Conservation (phyloP, 2,888 invertebrate genomes). For the Xestobium rufovillosum region DNA sequence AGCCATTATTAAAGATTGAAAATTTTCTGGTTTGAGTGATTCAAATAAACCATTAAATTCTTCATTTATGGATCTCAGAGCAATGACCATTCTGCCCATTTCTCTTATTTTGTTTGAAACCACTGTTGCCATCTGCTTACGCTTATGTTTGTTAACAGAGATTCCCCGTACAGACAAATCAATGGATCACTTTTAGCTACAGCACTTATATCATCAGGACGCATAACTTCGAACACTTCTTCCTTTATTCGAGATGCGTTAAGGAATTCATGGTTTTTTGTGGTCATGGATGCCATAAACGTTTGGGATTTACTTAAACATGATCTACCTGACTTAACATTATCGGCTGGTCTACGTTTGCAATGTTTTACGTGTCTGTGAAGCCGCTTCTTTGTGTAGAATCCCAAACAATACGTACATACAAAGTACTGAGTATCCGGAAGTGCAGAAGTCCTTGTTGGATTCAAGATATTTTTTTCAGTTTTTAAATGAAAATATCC, state of each 20-base stretch:
- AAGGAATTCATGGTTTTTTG: conserved; percentile 16
- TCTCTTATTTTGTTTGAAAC: conserved; percentile 25
- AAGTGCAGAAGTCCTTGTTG: conserved; percentile 17
- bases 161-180: conserved; percentile 23
- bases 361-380: conserved; percentile 20
- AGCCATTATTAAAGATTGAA: conserved; percentile 13
- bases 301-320: conserved; percentile 19
- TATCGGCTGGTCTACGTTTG: conserved; percentile 14
- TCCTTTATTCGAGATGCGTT: conserved; percentile 17
- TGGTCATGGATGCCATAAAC: conserved; percentile 14
- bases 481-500: conserved; percentile 16
- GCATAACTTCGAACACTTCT: conserved; percentile 23
- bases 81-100: conserved; percentile 19
- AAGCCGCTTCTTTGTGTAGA: conserved; percentile 16
- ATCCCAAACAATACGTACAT: conserved; percentile 19
- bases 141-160: conserved; percentile 22
- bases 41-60: conserved; percentile 16
- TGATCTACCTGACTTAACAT: conserved; percentile 11
- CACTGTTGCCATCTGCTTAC: conserved; percentile 20
- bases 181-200: conserved; percentile 23
- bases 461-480: conserved; percentile 17
- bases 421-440: conserved; percentile 16
- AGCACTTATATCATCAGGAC: conserved; percentile 22
- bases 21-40: conserved; percentile 18
- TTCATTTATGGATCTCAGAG: conserved; percentile 12